A percentile compares a stretch with the other conserved stretches of the same genome.
Conservation (phyloP, 2,113 vertebrate species). For the Meles meles region DNA sequence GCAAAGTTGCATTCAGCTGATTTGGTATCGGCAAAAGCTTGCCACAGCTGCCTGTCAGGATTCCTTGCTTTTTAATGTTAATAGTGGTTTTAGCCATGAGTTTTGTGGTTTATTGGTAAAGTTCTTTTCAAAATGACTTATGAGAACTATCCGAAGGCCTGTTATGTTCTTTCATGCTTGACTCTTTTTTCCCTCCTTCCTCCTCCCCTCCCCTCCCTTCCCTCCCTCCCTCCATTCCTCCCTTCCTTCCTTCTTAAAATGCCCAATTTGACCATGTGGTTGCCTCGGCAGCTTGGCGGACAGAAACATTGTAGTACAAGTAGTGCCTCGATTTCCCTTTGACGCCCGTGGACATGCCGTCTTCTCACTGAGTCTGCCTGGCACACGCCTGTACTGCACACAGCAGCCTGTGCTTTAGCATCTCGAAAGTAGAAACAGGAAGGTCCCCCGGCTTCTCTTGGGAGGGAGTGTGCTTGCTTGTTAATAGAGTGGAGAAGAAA, state of each 20-base stretch:
- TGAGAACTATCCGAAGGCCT: neutral
- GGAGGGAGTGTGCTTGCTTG: neutral
- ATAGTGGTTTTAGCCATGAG: slow-evolving; percentile 27
- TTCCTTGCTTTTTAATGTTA: slow-evolving; percentile 51
- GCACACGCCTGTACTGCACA: neutral
- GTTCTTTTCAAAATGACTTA: slow-evolving; percentile 35
- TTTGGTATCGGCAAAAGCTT: neutral
- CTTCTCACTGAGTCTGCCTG: neutral
- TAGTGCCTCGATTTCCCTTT: neutral
- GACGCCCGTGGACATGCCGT: neutral
- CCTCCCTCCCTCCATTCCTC: neutral
- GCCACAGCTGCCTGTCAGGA: neutral
- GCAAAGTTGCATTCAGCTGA: neutral
- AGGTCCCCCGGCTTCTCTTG: neutral
- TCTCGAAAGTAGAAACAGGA: neutral
- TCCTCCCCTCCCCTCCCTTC: neutral
- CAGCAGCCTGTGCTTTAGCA: neutral
- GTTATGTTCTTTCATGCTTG: neutral
- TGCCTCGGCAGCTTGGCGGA: neutral
- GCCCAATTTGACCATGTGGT: neutral
- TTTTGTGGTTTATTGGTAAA: slow-evolving; percentile 45
- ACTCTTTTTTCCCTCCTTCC: neutral
- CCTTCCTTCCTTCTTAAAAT: neutral
- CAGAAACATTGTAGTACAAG: neutral
- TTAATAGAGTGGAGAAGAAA: neutral